Evolutionary conservation across 2,113 vertebrate genomes (phyloP), one percentile per base, ranked within the genome.

Genomic region (Phaethornis superciliosus): DNA sequence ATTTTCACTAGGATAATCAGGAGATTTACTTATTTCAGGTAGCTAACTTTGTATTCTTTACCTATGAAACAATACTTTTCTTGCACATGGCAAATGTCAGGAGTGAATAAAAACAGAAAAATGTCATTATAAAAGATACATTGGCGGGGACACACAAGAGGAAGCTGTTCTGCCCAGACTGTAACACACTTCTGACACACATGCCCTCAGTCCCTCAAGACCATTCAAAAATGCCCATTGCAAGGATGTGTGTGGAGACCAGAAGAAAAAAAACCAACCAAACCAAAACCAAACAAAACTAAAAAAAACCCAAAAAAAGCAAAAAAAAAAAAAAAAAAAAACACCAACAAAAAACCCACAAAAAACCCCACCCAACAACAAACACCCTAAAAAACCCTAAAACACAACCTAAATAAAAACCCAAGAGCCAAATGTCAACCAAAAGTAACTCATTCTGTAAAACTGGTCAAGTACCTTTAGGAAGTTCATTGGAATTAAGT

Each of bases 151-250:
- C 40, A n/a, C 3, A 15, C 15, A n/a, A 37, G 8, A 69, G 22
- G 35, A 65, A 87, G 63, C 7, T 32, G 7, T 46, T 56, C 14
- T 42, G n/a, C 12, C 27, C 30, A 12, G 17, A 42, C 10, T 49
- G 18, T 0, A 81, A 27, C 21, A 71, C 23, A 58, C 10, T 10
- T 55, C 42, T 46, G 28, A 7, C 10, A 30, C 5, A 17, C 8
- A 4, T 2, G 0, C 2, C 56, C 59, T 80, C 54, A 2, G 5
- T 19, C 37, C 10, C 33, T 18, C 3, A 1, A 51, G 28, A 24
- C 16, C 7, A 70, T 32, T n/a, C 59, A 68, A 46, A 95, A 91
- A 55, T 1, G 2, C 18, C n/a, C 30, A 19, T 4, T 27, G 54
- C 21, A 52, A 87, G 12, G 56, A 33, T 0, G 1, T 4, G 3